These are phyloP conservation scores for Podiceps cristatus DNA, from an alignment of 2,113 vertebrate species.

Conservation along the genomic window DNA sequence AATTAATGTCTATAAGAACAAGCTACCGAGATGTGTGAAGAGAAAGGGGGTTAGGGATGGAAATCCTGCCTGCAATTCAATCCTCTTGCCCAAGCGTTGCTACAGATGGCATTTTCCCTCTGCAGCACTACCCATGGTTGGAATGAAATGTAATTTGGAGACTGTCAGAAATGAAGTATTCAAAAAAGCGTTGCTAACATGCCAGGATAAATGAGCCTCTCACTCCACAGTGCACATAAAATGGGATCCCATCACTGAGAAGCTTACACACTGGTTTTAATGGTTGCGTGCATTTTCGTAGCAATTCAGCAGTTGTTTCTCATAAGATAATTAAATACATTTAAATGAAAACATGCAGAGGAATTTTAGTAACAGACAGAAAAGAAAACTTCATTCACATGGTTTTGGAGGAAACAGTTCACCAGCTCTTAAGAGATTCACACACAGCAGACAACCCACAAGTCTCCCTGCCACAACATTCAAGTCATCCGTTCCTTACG, in stretches of 20 bases:
- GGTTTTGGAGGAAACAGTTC: background rate
- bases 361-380: background rate
- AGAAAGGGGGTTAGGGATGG: background rate
- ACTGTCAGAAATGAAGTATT: background rate
- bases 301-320: background rate
- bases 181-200: background rate
- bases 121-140: background rate
- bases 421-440: background rate
- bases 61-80: background rate
- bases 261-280: background rate
- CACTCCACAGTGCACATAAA: background rate
- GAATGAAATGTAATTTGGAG: background rate
- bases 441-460: background rate
- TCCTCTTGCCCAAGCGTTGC: background rate
- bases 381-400: background rate
- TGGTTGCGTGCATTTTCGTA: background rate
- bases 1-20: background rate
- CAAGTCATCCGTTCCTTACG: background rate
- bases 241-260: background rate
- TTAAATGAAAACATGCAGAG: background rate
- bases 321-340: background rate
- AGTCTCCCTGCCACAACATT: too few relatives aligned
- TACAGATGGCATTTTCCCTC: background rate
- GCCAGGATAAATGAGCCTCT: background rate
- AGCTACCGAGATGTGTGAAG: background rate